A percentile compares a stretch with the other conserved stretches of the same genome.
Evolutionary conservation across 2,888 invertebrate species (phyloP).

Genomic region (Cyaniris semiargus): DNA sequence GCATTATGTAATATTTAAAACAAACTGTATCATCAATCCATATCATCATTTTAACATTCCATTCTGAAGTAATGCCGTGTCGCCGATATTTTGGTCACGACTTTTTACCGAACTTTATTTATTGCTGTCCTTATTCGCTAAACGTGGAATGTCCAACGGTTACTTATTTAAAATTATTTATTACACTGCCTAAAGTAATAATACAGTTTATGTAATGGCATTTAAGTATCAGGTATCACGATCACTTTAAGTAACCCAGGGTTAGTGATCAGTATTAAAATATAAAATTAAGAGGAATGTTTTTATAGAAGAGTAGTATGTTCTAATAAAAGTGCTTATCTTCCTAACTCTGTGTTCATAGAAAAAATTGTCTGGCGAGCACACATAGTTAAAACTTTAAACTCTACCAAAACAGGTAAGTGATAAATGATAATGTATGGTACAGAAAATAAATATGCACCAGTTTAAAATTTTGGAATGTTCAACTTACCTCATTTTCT

Average conservation of each 20-base stretch:
- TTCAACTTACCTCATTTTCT: constrained; percentile 68
- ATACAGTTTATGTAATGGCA: background rate
- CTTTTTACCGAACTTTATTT: constrained; percentile 31
- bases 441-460: background rate
- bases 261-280: background rate
- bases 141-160: background rate
- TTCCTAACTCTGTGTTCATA: background rate
- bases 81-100: constrained; percentile 33
- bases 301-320: background rate
- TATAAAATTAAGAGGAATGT: background rate
- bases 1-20: constrained; percentile 19
- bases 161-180: background rate
- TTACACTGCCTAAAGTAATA: background rate
- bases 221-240: background rate
- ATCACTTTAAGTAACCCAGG: background rate
- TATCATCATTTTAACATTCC: constrained; percentile 21
- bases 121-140: constrained; percentile 25
- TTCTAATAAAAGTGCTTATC: too few species aligned
- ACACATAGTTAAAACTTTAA: background rate
- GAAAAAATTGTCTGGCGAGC: background rate
- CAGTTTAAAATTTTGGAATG: background rate
- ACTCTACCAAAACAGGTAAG: background rate
- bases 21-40: constrained; percentile 21
- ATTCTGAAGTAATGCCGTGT: background rate
- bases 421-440: background rate